Base-by-base conservation (phyloP, 2,888 invertebrate genomes). In the Cataglyphis altisquamis region DNA sequence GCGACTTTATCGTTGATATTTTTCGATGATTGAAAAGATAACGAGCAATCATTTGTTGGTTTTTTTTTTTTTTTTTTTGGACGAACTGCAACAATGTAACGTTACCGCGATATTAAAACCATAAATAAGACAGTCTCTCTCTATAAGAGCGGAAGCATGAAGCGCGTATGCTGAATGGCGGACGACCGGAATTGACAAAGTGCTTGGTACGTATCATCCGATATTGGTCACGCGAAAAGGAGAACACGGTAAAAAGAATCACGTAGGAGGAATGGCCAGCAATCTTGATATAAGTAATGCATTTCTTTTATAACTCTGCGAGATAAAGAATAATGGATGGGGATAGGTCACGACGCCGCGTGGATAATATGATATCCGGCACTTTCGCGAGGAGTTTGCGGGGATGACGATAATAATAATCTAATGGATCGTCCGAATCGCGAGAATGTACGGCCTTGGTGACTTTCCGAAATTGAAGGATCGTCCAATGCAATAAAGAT, bases 311-410 rank as follows among this genome's bases (percentile, higher is more conserved):
- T 94, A 94, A 92, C 93, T 92, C 89, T 85, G 87, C 88, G 86
- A 93, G 94, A 94, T 94, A 94, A 94, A 94, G 94, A 94, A 93
- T 94, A 94, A 94, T 94, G 93, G 94, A 93, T 92, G 89, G 89
- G 87, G 89, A 85, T 68, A 83, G 91, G 89, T 83, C 89, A 91
- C 88, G 89, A 91, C 88, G 89, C 91, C 90, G 90, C 88, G 87
- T 89, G 90, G 90, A 91, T 93, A 92, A 93, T 93, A 93, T 93
- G 93, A 94, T 91, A 91, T 92, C 91, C 91, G 91, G 88, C 87
- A 89, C 84, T 78, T 75, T 73, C 86, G 86, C 82, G 63, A 83
- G 45, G 82, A 75, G 84, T 86, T 83, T 83, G 52, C 82, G 68
- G 78, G 70, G 77, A 87, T 86, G 85, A 90, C 86, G 87, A 90